Evolutionary conservation across 2,888 invertebrate species (phyloP).

Genomic region (Tachina fera): DNA sequence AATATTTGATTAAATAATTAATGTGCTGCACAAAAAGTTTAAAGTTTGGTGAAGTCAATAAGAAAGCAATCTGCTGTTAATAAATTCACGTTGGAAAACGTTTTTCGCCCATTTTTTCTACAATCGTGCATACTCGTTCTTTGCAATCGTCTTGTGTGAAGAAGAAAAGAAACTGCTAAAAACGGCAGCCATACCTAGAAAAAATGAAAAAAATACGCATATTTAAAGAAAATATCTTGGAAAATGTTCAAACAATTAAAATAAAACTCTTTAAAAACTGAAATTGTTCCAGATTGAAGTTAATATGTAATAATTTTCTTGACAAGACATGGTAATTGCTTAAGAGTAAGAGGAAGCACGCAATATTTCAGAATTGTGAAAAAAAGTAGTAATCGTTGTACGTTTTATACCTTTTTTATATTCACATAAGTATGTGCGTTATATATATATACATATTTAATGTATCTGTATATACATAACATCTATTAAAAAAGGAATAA

Average conservation of each 20-base stretch:
- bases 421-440: neutral
- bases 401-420: slow-evolving; percentile 40
- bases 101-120: slow-evolving; percentile 70
- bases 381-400: slow-evolving; percentile 67
- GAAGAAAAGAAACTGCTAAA: slow-evolving; percentile 63
- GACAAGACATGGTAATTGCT: slow-evolving; percentile 60
- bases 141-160: slow-evolving; percentile 63
- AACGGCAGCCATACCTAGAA: slow-evolving; percentile 73
- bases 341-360: slow-evolving; percentile 69
- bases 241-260: slow-evolving; percentile 4
- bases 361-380: slow-evolving; percentile 67
- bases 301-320: slow-evolving; percentile 29
- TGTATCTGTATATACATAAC: slow-evolving; percentile 17
- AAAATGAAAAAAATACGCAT: slow-evolving; percentile 68
- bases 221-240: slow-evolving; percentile 54
- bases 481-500: slow-evolving; percentile 25
- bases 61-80: slow-evolving; percentile 54
- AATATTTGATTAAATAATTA: slow-evolving; percentile 6
- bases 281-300: neutral
- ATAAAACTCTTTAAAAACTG: slow-evolving; percentile 9
- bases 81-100: slow-evolving; percentile 72
- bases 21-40: neutral
- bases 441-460: slow-evolving; percentile 8
- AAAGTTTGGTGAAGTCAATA: slow-evolving; percentile 17
- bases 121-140: slow-evolving; percentile 71